phyloP scores from a whole-genome alignment of 2,888 invertebrate genomes.

The Ichneumon xanthorius region DNA sequence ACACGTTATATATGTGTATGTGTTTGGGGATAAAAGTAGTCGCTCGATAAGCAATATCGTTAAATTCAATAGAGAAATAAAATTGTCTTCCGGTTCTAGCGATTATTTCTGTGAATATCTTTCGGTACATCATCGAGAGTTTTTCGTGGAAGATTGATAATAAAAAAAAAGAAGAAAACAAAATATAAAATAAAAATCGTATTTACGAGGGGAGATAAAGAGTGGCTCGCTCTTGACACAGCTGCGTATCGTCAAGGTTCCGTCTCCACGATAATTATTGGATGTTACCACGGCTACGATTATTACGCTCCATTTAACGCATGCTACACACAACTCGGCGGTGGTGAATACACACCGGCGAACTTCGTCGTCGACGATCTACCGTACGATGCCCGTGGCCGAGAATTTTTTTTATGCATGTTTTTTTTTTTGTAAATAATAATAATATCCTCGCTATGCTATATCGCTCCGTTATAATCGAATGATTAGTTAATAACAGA shows the following conservation, averaged over 20 bases:
- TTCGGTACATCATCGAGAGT: neutral
- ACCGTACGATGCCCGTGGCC: constrained; percentile 23
- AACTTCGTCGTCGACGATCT: constrained; percentile 34
- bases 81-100: neutral
- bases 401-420: neutral
- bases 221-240: neutral
- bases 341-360: constrained; percentile 55
- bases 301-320: constrained; percentile 63
- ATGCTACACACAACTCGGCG: constrained; percentile 1
- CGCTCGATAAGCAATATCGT: neutral
- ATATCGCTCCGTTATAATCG: constrained; percentile 57
- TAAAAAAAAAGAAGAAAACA: neutral
- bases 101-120: neutral
- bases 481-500: constrained; percentile 74
- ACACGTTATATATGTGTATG: neutral
- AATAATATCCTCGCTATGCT: constrained; percentile 16
- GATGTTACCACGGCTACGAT: constrained; percentile 43
- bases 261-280: constrained; percentile 55
- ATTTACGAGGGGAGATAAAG: neutral
- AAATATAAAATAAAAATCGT: neutral
- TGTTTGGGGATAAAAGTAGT: neutral
- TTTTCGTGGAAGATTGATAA: neutral
- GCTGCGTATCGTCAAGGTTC: constrained; percentile 30
- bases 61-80: constrained; percentile 15
- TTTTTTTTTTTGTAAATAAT: neutral